Conservation (phyloP, 2,113 vertebrate genomes). For the Nibea albiflora region DNA sequence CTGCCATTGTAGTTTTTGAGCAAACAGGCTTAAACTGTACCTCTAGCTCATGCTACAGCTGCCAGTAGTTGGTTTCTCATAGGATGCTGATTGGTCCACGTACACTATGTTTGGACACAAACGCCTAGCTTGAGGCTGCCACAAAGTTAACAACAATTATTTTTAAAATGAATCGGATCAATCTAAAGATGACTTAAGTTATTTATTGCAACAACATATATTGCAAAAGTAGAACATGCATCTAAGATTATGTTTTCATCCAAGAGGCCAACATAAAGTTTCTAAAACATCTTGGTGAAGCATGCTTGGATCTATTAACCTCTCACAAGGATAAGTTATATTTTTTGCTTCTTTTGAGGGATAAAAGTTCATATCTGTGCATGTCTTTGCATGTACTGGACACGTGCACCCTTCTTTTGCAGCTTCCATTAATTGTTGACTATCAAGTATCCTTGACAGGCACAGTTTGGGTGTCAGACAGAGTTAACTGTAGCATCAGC, state of each 20-base stretch:
- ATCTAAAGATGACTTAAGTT: not conserved
- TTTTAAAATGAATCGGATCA: not conserved
- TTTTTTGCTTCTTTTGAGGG: not conserved
- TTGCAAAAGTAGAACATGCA: not conserved
- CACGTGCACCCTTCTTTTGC: not conserved
- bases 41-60: no score
- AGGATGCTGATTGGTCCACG: no score
- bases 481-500: conserved; percentile 2
- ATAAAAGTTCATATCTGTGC: not conserved
- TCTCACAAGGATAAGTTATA: not conserved
- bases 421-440: not conserved
- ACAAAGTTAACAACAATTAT: not conserved
- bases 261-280: not conserved
- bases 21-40: no score
- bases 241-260: not conserved
- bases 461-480: not conserved
- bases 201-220: no score
- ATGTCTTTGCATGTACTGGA: not conserved
- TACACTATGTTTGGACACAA: no score
- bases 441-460: not conserved
- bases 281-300: not conserved
- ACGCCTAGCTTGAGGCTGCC: no score
- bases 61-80: no score
- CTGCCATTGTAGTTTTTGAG: no score
- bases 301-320: not conserved